phyloP scores from a whole-genome alignment of 2,113 vertebrate species.

The Microcebus tavaratra region DNA sequence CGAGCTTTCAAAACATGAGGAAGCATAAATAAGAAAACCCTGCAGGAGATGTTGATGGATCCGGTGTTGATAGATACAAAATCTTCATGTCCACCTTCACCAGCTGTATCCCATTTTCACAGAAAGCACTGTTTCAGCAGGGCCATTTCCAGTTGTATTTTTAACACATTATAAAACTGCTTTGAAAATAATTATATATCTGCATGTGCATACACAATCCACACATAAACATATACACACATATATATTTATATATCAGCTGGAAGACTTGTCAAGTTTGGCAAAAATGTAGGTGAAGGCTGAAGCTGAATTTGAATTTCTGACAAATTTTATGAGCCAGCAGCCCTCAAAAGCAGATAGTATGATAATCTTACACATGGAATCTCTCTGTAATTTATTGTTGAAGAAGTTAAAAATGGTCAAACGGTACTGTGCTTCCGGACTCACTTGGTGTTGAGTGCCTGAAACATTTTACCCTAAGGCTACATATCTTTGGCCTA shows the following conservation, averaged over 20 bases:
- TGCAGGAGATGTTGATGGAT: neutral
- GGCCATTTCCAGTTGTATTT: neutral
- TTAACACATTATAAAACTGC: neutral
- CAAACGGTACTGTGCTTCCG: neutral
- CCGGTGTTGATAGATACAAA: neutral
- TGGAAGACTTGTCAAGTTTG: conserved; percentile 12
- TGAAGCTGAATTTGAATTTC: conserved; percentile 39
- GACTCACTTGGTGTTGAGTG: neutral
- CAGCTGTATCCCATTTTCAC: no score
- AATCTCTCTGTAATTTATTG: neutral
- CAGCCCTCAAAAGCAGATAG: neutral
- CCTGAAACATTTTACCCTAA: neutral
- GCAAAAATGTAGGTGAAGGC: neutral
- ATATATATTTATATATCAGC: neutral
- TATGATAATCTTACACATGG: neutral
- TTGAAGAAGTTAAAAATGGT: neutral
- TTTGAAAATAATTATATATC: neutral
- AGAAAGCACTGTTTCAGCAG: neutral
- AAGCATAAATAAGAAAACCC: neutral
- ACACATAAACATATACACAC: neutral
- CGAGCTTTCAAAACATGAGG: neutral
- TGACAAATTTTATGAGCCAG: neutral
- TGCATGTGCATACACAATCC: neutral
- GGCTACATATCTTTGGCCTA: neutral
- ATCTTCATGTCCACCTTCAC: neutral